Evolutionary conservation across 1,140 invertebrate species (phyloP), one percentile per base, ranked within the genome.

Genomic region (Lithobius niger): DNA sequence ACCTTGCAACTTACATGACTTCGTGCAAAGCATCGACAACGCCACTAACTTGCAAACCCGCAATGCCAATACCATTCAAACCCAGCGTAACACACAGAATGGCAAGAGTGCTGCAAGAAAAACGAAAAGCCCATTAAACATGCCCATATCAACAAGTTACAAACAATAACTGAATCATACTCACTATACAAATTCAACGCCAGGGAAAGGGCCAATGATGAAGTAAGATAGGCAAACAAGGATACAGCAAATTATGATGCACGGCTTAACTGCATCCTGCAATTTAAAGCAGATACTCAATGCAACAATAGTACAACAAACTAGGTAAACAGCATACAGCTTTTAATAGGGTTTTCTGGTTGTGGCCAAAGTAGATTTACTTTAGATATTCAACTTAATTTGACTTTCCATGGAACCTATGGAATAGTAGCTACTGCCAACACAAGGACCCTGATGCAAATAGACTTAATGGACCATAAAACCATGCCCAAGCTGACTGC

Each of bases 1-100:
- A 21, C 27, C n/a, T 18, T 26, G 25, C 16, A 19, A 66, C 65
- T 63, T 47, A 66, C 65, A 60, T 59, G 18, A 59, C 59, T 49
- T 66, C 64, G 27, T 62, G 49, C 56, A 67, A 58, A 31, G 66
- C 65, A 47, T 66, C 64, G 40, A 67, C 58, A 15, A 67, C 64
- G 10, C 66, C 66, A n/a, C 62, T 57, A n/a, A 67, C 60, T 59
- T 67, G 66, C 51, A 66, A 62, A 1, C 65, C 65, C 15, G 59
- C 61, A 40, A 66, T 60, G 2, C 64, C 62, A 22, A 65, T 53
- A 3, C 66, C 66, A 52, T 60, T 18, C 21, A 66, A 42, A 27
- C 43, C 26, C n/a, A 66, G 52, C 15, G 62, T 51, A 4, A 61
- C 13, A 6, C 65, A 57, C 4, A 66, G 57, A 18, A 63, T 31